Conservation (phyloP, 2,888 invertebrate species). For the Cheilosia variabilis region DNA sequence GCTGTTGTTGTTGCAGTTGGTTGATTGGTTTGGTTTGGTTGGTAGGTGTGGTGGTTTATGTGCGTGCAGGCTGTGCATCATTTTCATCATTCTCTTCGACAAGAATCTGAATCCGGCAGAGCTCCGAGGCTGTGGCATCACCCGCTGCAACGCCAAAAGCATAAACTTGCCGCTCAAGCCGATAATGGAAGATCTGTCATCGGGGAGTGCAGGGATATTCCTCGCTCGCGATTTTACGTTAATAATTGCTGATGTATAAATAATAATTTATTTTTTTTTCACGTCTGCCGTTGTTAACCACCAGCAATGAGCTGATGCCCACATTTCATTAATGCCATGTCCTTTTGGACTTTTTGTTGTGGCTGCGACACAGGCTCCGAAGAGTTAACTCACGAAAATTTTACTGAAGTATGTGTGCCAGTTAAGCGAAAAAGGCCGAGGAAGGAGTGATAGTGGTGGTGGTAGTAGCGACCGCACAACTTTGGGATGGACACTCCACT, state of each 20-base stretch:
- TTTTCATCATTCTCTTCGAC: conserved; percentile 45
- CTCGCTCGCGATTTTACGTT: conserved; percentile 48
- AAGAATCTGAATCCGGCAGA: conserved; percentile 49
- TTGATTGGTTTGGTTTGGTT: neutral
- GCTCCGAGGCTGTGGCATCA: conserved; percentile 57
- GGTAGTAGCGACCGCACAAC: conserved; percentile 48
- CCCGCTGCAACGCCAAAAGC: conserved; percentile 60
- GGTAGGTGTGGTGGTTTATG: conserved; percentile 37
- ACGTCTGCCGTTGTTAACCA: neutral
- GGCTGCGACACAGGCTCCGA: conserved; percentile 7
- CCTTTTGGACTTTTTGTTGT: neutral
- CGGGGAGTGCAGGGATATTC: conserved; percentile 60
- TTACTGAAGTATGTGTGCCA: conserved; percentile 27
- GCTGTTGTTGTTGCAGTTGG: conserved; percentile 21
- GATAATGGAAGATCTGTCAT: conserved; percentile 69
- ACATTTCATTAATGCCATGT: conserved; percentile 36
- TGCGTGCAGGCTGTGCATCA: conserved; percentile 52
- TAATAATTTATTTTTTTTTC: neutral
- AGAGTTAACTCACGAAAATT: conserved; percentile 48
- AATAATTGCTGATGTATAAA: conserved; percentile 57
- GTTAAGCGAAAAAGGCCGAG: conserved; percentile 52
- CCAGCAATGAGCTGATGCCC: neutral
- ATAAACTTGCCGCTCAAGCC: conserved; percentile 60
- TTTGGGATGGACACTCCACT: conserved; percentile 63
- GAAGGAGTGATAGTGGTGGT: conserved; percentile 32